A percentile compares a stretch with the other conserved stretches of the same genome.
These are phyloP conservation scores for Labeo calbasu DNA, from an alignment of 2,797 vertebrate species.

Conservation along the genomic window DNA sequence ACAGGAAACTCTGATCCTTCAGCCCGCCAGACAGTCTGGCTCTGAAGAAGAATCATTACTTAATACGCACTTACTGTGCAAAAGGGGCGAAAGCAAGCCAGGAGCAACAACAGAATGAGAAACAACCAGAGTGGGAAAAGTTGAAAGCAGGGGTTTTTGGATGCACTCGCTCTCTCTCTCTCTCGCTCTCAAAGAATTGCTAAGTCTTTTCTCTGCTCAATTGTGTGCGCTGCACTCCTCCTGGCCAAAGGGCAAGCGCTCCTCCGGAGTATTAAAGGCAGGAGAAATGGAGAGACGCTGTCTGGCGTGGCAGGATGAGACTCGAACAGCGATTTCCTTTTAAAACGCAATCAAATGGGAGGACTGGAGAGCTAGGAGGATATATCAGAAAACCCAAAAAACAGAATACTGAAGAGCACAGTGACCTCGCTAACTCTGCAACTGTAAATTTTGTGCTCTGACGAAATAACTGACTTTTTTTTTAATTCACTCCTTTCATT, in stretches of 20 bases:
- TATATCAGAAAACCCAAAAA: background rate
- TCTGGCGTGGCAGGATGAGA: conserved; percentile 9
- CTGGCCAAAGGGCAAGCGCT: conserved; percentile 12
- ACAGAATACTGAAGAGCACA: background rate
- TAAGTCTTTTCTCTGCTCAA: background rate
- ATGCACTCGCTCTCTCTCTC: background rate
- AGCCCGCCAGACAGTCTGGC: conserved; percentile 21
- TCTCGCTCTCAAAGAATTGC: background rate
- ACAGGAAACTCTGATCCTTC: conserved; percentile 26
- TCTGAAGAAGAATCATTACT: conserved; percentile 37
- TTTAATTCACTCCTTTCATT: background rate
- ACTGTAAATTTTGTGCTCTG: background rate
- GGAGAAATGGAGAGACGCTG: background rate
- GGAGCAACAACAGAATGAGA: conserved; percentile 19
- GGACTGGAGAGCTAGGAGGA: background rate
- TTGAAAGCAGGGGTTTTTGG: conserved; percentile 8
- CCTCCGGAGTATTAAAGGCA: conserved; percentile 20
- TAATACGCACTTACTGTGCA: conserved; percentile 41
- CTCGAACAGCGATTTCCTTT: conserved; percentile 14
- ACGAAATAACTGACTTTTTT: background rate
- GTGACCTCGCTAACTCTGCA: background rate
- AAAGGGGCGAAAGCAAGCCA: conserved; percentile 5
- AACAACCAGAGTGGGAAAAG: conserved; percentile 16
- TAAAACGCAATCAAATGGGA: background rate
- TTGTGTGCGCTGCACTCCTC: background rate